Base-by-base conservation (phyloP, 92 coral and sea anemone species). In the Isaurus tuberculatus region DNA sequence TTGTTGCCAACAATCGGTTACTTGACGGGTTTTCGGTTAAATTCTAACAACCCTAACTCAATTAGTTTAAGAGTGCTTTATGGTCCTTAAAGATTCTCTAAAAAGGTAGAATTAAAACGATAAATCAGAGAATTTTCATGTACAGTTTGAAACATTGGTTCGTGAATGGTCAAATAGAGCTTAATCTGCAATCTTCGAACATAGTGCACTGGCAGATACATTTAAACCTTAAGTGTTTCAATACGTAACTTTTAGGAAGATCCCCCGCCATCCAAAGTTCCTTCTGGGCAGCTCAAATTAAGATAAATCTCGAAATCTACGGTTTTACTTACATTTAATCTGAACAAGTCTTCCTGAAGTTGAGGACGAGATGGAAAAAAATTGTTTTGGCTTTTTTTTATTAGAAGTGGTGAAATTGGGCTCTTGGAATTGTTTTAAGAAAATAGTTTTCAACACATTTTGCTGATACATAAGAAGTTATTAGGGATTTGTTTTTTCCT, bases 21-120 rank as follows among this genome's bases (percentile, higher is more conserved):
- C 70, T 63, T 31, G 33, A 22, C 16, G 68, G 82, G 11, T 36
- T 77, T 77, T 70, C 70, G 68, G 82, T 43, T 74, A 77, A 77
- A 77, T 77, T 55, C 80, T 74, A 51, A 49, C 51, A 19, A 11
- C 14, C 67, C 66, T 28, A 34, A 69, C 32, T 58, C 13, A 77
- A 15, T 25, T 70, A 20, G 13, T 55, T 55, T 2, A 14, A 49
- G 58, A 22, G 44, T 23, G 78, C 44, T 72, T 44, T 11, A 42
- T 11, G 17, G 14, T 44, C 10, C 15, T 42, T 23, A 71, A 25
- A 2, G 26, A 19, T 42, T 17, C 20, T n/a, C 29, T 43, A 10
- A 43, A 19, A 71, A 1, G 0, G 77, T 43, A 7, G 1, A 71
- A 0, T 20, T n/a, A 70, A 13, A 40, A 43, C 22, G n/a, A 25